Evolutionary conservation across 92 coral and sea anemone species (phyloP), one percentile per base, ranked within the genome.

Genomic region (Bergia puertoricense): DNA sequence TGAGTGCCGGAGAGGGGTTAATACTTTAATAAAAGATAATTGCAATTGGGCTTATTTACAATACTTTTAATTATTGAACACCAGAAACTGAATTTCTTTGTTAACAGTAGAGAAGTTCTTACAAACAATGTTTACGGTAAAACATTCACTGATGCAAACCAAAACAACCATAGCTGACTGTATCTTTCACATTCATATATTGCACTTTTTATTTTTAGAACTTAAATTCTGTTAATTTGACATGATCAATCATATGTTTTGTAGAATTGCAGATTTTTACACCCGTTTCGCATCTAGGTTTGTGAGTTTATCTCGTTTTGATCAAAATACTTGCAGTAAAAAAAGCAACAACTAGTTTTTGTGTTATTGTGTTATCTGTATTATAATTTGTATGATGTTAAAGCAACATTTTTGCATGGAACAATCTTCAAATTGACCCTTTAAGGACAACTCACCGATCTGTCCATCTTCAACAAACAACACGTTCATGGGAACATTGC

Each of bases 391-490:
- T 30, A 30, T 30, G 30, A 30, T 30, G 30, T 30, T 71, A 71
- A 71, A 23, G 74, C 74, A 68, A 68, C 74, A 11, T 3, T 71
- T 36, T 71, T 71, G 76, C 57, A 41, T 15, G 57, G 54, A 13
- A 57, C 13, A 57, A 57, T 46, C 51, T 10, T 46, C 16, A 77
- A 81, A 48, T 37, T 54, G 41, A 2, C 13, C 0, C 62, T n/a
- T 18, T 38, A 62, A 56, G 73, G 6, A 9, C 43, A 14, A 71
- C 94, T 87, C 84, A 96, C 98, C 99, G 94, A 96, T 96, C 74
- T 95, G 95, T 16, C 99, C 99, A 82, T 89, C 95, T 79, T 96
- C 98, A 16, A 88, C 41, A 69, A 95, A 93, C 75, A 96, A 79
- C 77, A 96, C 99, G 80, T 96, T 92, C 88, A 94, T 89, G 40